Base-by-base conservation (phyloP, 1,140 invertebrate genomes). In the Drosophila rufa region DNA sequence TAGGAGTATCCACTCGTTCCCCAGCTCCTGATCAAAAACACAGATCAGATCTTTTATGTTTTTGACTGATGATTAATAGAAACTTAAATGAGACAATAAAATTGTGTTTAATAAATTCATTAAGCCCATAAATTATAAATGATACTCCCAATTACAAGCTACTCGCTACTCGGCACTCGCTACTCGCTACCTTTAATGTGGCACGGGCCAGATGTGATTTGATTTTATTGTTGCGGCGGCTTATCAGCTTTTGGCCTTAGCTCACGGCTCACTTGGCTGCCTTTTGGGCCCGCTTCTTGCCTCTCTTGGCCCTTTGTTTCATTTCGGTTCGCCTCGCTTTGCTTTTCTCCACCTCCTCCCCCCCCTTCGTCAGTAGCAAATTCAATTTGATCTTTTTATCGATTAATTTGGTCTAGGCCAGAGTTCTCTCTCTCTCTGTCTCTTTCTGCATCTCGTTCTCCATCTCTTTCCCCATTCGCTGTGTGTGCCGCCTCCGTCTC, bases 181-280 rank as follows among this genome's bases (percentile, higher is more conserved):
- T 45, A 43, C 30, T 15, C 25, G 25, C 27, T 43, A 71, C 45
- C 43, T 36, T 66, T 67, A 56, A 70, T 50, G 43, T 47, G 68
- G 40, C 56, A 5, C 56, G 12, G 46, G 46, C 36, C 61, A 65
- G 66, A 77, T 82, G 75, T 83, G 83, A 89, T 87, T 87, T 89
- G 83, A 84, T 89, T 87, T 87, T 82, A 89, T 87, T 87, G 83
- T 84, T 89, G 83, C 58, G 84, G 84, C 83, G 55, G 77, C 84
- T 87, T 87, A 87, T 87, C 83, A 89, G 84, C 83, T 80, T 80
- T 86, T 77, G 48, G 55, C 75, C 55, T 68, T 68, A 73, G 70
- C 67, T 51, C 55, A 73, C 76, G 59, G 47, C 62, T 71, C 58
- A 77, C 71, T 80, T 80, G 48, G 50, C 33, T 77, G 71, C 75